Percentiles rank a stretch among this genome's conserved stretches.
phyloP scores from a whole-genome alignment of 2,113 vertebrate species.

The Cyprinodon variegatus region DNA sequence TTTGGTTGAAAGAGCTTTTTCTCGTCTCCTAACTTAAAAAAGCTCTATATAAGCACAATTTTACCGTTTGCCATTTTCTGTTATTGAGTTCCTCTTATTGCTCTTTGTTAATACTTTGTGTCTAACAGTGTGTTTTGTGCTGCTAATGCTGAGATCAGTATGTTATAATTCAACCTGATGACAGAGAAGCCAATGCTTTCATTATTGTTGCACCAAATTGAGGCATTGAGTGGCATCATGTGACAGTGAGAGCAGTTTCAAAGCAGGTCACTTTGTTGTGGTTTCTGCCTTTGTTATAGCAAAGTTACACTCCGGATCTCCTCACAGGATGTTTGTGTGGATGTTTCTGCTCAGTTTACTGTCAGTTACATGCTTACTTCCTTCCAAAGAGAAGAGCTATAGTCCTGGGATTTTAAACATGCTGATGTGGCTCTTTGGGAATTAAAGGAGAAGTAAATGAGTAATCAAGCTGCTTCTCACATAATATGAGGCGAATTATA shows the following conservation, averaged over 20 bases:
- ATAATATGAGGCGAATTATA: background rate
- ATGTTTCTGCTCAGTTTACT: background rate
- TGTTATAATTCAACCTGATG: background rate
- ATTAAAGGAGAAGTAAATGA: background rate
- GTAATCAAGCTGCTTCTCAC: background rate
- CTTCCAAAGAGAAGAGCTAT: background rate
- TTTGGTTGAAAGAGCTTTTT: no score
- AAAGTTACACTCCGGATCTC: background rate
- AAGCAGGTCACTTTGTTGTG: background rate
- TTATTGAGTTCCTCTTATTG: no score
- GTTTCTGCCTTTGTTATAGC: background rate
- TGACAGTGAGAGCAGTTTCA: background rate
- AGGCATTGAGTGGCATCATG: background rate
- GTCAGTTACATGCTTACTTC: background rate
- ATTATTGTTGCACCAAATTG: background rate
- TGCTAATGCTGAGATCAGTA: background rate
- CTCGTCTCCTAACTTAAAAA: no score
- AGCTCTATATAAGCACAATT: no score
- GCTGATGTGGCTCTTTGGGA: background rate
- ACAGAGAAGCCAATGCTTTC: background rate
- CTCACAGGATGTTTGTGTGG: constrained; percentile 1
- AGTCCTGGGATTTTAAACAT: background rate
- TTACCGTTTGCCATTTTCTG: no score
- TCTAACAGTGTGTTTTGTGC: background rate
- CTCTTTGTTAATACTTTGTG: no score